phyloP scores from a whole-genome alignment of 2,888 invertebrate species.

The Augochlorella aurata region DNA sequence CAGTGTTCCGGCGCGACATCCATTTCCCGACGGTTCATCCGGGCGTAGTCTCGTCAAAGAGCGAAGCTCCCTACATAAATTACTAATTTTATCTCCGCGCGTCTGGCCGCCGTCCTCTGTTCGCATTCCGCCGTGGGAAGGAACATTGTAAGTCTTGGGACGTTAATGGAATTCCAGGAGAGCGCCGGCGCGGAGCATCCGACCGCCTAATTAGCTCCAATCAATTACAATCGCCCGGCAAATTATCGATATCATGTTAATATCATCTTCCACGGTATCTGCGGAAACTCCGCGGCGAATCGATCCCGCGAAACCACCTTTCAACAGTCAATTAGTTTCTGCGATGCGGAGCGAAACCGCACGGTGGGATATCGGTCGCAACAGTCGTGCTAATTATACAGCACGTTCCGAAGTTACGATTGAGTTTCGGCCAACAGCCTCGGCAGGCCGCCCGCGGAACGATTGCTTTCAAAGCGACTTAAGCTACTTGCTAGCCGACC shows the following conservation, averaged over 20 bases:
- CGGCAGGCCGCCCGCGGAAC: conserved; percentile 45
- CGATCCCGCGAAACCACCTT: conserved; percentile 53
- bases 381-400: conserved; percentile 59
- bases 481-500: conserved; percentile 12
- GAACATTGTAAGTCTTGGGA: neutral
- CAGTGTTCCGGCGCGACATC: conserved; percentile 32
- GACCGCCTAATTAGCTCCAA: conserved; percentile 26
- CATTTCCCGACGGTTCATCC: conserved; percentile 30
- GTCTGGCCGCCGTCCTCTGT: neutral
- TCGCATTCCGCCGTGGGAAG: neutral
- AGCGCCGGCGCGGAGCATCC: neutral
- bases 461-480: conserved; percentile 28
- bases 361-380: conserved; percentile 55
- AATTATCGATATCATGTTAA: conserved; percentile 46
- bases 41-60: conserved; percentile 6
- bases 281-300: conserved; percentile 46
- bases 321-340: conserved; percentile 58
- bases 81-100: neutral
- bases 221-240: conserved; percentile 28
- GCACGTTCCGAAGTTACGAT: conserved; percentile 58
- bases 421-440: conserved; percentile 58
- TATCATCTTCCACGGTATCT: conserved; percentile 35
- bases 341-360: conserved; percentile 53
- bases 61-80: conserved; percentile 10
- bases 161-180: neutral